Evolutionary conservation across 1,140 invertebrate genomes (phyloP), one percentile per base, ranked within the genome.

Genomic region (Heliothis virescens): DNA sequence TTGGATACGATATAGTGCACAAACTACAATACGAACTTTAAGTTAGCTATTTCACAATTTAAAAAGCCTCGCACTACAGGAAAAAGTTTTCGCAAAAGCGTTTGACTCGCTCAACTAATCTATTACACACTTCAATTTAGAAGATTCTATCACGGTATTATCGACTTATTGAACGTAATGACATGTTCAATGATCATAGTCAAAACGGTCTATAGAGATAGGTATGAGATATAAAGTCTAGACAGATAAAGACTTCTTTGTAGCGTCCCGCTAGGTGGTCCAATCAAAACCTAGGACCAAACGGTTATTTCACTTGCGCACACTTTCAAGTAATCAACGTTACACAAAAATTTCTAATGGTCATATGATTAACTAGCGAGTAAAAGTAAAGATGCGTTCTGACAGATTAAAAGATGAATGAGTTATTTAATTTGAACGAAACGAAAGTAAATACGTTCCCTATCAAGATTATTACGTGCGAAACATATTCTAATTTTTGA

Each of bases 401-500:
- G 74, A 63, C 74, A 76, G 74, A 76, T 76, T 65, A 76, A 41
- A 76, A 74, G 55, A 74, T 74, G 72, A 74, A 74, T 74, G 72
- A 62, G 72, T 62, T 74, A 74, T 74, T 74, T 74, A 74, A 74
- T 74, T 74, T 60, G 18, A 73, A 73, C 71, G 52, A 60, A 74
- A 59, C 34, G 72, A 74, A 74, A 74, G 72, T 74, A 74, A 74
- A 62, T 48, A 74, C n/a, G 12, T 47, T 69, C 34, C n/a, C 13
- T 74, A 60, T 74, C 57, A 73, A 29, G 71, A 73, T 62, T 29
- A 34, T 57, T 48, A 0, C 57, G 72, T 74, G 71, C 71, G 72
- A 74, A 74, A 74, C 72, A 48, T 55, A 74, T 53, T 53, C 67
- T 71, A 71, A 52, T 50, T 71, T 50, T 21, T 21, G 60, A 74